Percentiles rank a stretch among this genome's conserved stretches.
phyloP scores from a whole-genome alignment of 2,888 invertebrate species.

The Lymantria dispar region DNA sequence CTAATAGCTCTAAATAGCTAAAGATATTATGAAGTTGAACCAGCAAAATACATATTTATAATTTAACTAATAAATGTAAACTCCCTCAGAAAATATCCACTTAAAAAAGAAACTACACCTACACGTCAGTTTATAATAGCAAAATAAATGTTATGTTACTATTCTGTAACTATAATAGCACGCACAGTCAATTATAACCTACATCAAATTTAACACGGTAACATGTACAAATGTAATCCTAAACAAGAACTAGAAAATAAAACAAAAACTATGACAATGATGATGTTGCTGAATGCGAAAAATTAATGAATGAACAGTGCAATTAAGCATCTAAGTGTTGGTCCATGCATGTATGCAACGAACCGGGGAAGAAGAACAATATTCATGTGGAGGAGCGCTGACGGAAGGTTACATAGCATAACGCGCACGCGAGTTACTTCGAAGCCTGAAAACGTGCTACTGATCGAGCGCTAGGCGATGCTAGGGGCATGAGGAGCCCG shows the following conservation, averaged over 20 bases:
- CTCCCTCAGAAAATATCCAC: too few relatives aligned
- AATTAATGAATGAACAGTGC: conserved; percentile 62
- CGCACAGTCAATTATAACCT: conserved; percentile 29
- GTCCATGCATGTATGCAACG: conserved; percentile 80
- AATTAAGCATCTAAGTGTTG: conserved; percentile 75
- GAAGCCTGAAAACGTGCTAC: conserved; percentile 67
- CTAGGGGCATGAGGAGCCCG: conserved; percentile 25
- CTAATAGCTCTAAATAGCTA: too few relatives aligned
- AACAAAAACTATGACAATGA: conserved; percentile 11
- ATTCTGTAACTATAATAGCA: conserved; percentile 9
- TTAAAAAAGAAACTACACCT: too few relatives aligned
- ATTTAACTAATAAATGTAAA: too few relatives aligned
- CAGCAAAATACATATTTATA: too few relatives aligned
- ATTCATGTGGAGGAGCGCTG: conserved; percentile 72
- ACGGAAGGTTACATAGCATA: conserved; percentile 62
- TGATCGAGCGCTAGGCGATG: conserved; percentile 41
- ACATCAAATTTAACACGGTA: conserved; percentile 18
- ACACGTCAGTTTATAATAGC: too few relatives aligned
- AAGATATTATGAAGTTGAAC: too few relatives aligned
- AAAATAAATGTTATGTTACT: too few relatives aligned
- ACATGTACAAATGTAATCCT: conserved; percentile 23
- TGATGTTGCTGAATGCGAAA: conserved; percentile 29
- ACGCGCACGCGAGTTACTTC: conserved; percentile 68
- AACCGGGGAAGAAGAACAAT: conserved; percentile 71
- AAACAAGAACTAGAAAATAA: conserved; percentile 31